phyloP scores from a whole-genome alignment of 2,113 vertebrate genomes.

The Eptesicus fuscus region DNA sequence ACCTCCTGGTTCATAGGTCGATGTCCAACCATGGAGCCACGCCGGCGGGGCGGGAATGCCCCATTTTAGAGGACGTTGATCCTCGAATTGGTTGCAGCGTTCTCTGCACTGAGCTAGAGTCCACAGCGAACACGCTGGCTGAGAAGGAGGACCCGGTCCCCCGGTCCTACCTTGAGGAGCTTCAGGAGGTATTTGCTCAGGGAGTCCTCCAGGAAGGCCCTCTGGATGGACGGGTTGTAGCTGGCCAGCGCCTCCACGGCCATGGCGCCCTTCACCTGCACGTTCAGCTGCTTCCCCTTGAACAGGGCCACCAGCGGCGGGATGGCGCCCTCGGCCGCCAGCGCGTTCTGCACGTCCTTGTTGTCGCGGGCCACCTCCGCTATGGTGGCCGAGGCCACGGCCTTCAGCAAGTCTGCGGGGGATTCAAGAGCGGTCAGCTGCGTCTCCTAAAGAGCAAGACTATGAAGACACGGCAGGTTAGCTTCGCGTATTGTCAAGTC shows the following conservation, averaged over 20 bases:
- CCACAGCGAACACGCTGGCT: background rate
- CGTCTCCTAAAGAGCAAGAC: background rate
- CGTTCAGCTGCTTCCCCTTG: constrained; percentile 73
- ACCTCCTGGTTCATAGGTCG: no score
- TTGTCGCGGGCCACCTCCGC: constrained; percentile 81
- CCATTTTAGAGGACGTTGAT: background rate
- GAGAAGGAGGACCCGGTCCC: background rate
- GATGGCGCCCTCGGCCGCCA: constrained; percentile 75
- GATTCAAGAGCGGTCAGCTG: background rate
- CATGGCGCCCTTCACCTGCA: constrained; percentile 81
- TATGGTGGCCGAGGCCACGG: constrained; percentile 77
- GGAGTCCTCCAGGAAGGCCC: constrained; percentile 76
- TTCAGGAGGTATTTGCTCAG: constrained; percentile 79
- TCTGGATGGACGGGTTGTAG: constrained; percentile 79
- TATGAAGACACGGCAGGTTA: background rate
- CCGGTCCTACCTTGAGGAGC: constrained; percentile 81
- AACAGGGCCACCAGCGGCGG: constrained; percentile 78
- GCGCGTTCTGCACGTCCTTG: constrained; percentile 76
- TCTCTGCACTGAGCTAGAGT: background rate
- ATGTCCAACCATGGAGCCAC: no score
- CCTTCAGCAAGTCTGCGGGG: constrained; percentile 77
- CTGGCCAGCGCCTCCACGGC: constrained; percentile 81
- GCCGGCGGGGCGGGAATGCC: accelerated
- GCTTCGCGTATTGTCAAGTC: background rate
- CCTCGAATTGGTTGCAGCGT: background rate